Evolutionary conservation across 1,140 invertebrate species (phyloP).

Genomic region (Saccostrea cuccullata): DNA sequence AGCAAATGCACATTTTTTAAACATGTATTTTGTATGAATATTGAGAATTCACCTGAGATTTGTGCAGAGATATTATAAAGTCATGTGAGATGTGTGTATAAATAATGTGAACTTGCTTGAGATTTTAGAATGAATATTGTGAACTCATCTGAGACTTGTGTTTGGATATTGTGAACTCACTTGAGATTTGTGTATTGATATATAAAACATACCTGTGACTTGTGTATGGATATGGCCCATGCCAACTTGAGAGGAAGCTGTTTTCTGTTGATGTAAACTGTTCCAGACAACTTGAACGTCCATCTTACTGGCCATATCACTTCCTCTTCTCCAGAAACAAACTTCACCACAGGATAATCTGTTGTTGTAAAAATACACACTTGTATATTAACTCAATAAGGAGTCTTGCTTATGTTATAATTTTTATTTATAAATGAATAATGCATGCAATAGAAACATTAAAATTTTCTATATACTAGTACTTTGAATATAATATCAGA

Average conservation of each 20-base stretch:
- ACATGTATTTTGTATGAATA: no score
- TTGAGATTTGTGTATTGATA: neutral
- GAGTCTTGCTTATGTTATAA: no score
- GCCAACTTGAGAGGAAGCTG: constrained; percentile 94
- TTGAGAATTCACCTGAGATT: constrained; percentile 81
- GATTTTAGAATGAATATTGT: neutral
- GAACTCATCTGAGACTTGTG: neutral
- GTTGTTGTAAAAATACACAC: neutral
- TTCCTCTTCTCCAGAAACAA: constrained; percentile 88
- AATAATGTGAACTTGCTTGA: neutral
- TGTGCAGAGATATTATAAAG: constrained; percentile 87
- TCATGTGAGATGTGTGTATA: neutral
- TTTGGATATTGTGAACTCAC: neutral
- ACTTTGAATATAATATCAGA: no score
- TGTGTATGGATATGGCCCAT: constrained; percentile 98
- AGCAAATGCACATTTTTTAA: no score
- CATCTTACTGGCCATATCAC: constrained; percentile 88
- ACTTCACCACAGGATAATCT: constrained; percentile 91
- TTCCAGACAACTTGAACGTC: constrained; percentile 87
- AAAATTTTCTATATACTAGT: no score
- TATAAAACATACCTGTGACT: constrained; percentile 81
- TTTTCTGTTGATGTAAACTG: constrained; percentile 79
- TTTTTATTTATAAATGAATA: no score
- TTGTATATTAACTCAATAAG: neutral
- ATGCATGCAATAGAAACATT: no score